Evolutionary conservation across 2,113 vertebrate species (phyloP), one percentile per base, ranked within the genome.

Genomic region (Phalacrocorax carbo): DNA sequence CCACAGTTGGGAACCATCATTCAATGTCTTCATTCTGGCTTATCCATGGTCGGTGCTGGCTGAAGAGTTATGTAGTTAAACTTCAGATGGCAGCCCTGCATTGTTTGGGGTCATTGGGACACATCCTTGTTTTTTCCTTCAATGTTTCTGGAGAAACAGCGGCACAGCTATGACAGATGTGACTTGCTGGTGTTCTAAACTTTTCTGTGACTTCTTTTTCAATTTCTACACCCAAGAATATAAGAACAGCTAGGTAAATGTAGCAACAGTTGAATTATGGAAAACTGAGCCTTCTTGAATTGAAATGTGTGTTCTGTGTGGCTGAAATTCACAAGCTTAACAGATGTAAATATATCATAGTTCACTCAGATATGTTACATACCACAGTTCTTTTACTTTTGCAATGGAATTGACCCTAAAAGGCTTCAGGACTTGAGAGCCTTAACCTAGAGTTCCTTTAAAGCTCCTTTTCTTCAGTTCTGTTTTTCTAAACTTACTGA

Each of bases 331-430:
- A 86, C 65, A 71, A 83, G 40, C 90, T 93, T 73, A 86, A 64
- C 54, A 54, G 54, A 91, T 69, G 36, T 89, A 89, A 76, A 76
- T 93, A 80, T 78, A 38, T 42, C 55, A 83, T 48, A 90, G 55
- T 81, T 96, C 64, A 64, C 60, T 94, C 64, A 71, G 13, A 90
- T 83, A 26, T 92, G 62, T 90, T 57, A 95, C 54, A 70, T 93
- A 61, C 34, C 54, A 29, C 72, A 88, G 86, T 95, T 93, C n/a
- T 93, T 89, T 90, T 69, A 48, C 68, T 90, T 30, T 86, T 96
- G 60, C 85, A 55, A 92, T 51, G 64, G 48, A 95, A 81, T 58
- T 94, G 84, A 94, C 70, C 84, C 49, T 72, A 79, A 87, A 94
- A 87, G 21, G 51, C 76, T 88, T 42, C 72, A 94, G 88, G 46